A percentile compares a stretch with the other conserved stretches of the same genome.
Conservation (phyloP, 2,113 vertebrate genomes). For the Heterocephalus glaber region DNA sequence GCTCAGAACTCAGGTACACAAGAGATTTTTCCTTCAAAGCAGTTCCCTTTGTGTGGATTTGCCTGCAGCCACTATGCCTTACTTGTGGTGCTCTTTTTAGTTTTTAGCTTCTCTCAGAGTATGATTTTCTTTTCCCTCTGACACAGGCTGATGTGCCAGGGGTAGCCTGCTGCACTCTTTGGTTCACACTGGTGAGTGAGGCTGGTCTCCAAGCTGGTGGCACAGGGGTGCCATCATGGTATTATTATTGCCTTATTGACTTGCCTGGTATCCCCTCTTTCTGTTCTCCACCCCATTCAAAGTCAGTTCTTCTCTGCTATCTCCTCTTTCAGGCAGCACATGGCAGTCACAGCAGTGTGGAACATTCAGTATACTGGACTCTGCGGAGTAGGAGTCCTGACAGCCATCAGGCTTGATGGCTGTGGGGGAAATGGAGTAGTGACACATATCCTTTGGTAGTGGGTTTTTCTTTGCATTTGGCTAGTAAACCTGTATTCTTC, state of each 20-base stretch:
- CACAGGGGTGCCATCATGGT: neutral
- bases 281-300: neutral
- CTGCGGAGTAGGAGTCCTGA: neutral
- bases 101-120: neutral
- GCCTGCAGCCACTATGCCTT: neutral
- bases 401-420: neutral
- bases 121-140: neutral
- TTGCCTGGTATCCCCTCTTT: neutral
- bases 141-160: neutral
- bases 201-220: neutral
- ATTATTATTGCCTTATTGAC: neutral
- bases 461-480: conserved; percentile 34
- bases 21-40: neutral
- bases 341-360: too few species aligned
- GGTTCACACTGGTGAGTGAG: neutral
- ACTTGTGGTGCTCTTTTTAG: neutral
- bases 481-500: conserved; percentile 26
- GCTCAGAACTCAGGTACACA: conserved; percentile 35
- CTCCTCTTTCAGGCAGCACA: neutral
- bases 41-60: neutral
- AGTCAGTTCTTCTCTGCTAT: neutral
- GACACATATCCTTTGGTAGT: neutral
- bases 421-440: neutral
- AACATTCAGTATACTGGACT: neutral
- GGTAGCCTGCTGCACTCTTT: neutral